phyloP scores from a whole-genome alignment of 2,113 vertebrate species.

The Jaculus jaculus region DNA sequence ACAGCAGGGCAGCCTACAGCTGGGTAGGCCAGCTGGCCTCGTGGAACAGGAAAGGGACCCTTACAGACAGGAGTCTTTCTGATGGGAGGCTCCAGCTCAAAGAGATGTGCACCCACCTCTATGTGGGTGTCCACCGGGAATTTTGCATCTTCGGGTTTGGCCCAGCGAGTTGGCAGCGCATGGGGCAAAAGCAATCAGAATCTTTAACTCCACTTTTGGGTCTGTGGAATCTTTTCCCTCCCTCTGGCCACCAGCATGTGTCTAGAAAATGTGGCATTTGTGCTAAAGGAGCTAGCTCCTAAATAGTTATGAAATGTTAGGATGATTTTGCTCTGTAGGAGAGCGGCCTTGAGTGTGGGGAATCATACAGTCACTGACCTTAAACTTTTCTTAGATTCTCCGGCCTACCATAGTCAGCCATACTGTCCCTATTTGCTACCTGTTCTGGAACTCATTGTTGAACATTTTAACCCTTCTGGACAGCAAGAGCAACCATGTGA shows the following conservation, averaged over 20 bases:
- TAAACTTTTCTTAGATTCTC: background rate
- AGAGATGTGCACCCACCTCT: background rate
- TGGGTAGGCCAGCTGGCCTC: background rate
- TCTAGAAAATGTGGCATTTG: background rate
- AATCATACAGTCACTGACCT: background rate
- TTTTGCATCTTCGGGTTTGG: background rate
- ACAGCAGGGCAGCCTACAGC: background rate
- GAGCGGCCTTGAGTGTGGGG: background rate
- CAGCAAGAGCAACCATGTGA: background rate
- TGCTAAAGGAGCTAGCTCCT: background rate
- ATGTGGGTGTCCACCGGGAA: accelerated
- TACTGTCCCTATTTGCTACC: background rate
- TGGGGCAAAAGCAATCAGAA: background rate
- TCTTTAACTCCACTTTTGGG: background rate
- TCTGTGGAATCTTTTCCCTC: conserved; percentile 29
- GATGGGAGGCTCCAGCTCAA: background rate
- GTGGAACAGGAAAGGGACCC: background rate
- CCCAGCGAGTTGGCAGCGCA: background rate
- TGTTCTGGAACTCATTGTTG: conserved; percentile 31
- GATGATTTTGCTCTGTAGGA: background rate
- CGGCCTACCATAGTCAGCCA: background rate
- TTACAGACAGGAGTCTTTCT: background rate
- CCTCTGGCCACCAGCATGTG: background rate
- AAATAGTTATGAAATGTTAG: background rate
- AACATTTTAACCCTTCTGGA: background rate